Base-by-base conservation (phyloP, 2,113 vertebrate species). In the Zosterops pallidus region DNA sequence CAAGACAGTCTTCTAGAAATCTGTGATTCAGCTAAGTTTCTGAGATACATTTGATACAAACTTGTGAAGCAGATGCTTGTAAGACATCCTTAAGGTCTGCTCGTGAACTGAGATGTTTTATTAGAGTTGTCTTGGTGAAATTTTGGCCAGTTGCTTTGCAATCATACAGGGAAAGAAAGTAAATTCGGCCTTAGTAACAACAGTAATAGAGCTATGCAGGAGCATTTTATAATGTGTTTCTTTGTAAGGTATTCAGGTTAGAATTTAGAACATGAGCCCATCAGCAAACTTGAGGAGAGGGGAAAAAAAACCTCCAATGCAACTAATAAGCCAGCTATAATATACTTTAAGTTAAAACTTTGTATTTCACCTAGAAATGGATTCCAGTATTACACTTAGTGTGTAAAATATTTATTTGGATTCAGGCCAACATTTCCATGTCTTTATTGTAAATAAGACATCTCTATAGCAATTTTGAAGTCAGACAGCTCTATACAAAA, bases 381-480 rank as follows among this genome's bases (percentile, higher is more conserved):
- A 82, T 85, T 84, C 52, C 44, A 89, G 35, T 28, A 37, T 64
- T 84, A 55, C 20, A 12, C 12, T 55, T 69, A 62, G 46, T 52
- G 52, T 42, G 21, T 78, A 62, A 94, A 87, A 65, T 95, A 83
- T 86, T 92, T 94, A 23, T 93, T 93, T 95, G 88, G 86, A 93
- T 89, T 78, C 89, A 91, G 49, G 88, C 90, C 95, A 94, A 95
- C n/a, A 46, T 75, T 96, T 94, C 46, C 31, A 46, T 31, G 90
- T 88, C 91, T 92, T 96, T 65, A 64, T 79, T 52, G 71, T 89
- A 93, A 96, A 85, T 96, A 93, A 94, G 88, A 92, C 90, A 85
- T 94, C 83, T 87, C 77, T 76, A 12, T 83, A 49, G 88, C 52
- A 93, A 91, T 65, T 93, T 56, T 94, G 83, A 93, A 96, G 84